Evolutionary conservation across 2,797 vertebrate species (phyloP).

Genomic region (Siniperca undulata): DNA sequence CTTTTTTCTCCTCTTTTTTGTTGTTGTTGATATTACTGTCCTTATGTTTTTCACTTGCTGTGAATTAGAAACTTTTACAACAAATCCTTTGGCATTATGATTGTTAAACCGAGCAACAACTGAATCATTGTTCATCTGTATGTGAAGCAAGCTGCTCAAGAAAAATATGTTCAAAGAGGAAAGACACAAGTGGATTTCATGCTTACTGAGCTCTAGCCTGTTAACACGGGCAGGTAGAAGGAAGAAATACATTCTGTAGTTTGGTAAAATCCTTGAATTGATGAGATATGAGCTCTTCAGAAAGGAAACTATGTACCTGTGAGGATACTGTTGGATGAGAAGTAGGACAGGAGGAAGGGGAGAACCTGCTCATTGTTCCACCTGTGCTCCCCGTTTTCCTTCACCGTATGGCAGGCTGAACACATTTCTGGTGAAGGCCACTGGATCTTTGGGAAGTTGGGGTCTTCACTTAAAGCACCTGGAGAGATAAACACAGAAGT

Average conservation of each 20-base stretch:
- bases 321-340: constrained; percentile 82
- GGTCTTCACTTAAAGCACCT: constrained; percentile 92
- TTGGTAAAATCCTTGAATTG: not conserved
- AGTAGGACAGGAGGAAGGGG: constrained; percentile 87
- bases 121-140: not conserved
- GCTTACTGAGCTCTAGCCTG: not conserved
- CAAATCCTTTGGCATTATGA: not conserved
- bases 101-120: not conserved
- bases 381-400: constrained; percentile 72
- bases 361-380: constrained; percentile 85
- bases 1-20: not conserved
- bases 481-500: not conserved
- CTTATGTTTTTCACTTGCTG: no score
- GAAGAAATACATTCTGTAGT: not conserved
- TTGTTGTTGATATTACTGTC: no score
- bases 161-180: not conserved
- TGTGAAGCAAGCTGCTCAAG: not conserved
- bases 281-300: not conserved
- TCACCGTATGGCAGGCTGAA: constrained; percentile 85
- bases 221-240: not conserved
- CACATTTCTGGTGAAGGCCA: constrained; percentile 91
- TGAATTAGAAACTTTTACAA: not conserved
- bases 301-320: constrained; percentile 60
- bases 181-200: not conserved
- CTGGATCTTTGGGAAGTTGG: constrained; percentile 93